Evolutionary conservation across 2,113 vertebrate genomes (phyloP), one percentile per base, ranked within the genome.

Genomic region (Manacus vitellinus): DNA sequence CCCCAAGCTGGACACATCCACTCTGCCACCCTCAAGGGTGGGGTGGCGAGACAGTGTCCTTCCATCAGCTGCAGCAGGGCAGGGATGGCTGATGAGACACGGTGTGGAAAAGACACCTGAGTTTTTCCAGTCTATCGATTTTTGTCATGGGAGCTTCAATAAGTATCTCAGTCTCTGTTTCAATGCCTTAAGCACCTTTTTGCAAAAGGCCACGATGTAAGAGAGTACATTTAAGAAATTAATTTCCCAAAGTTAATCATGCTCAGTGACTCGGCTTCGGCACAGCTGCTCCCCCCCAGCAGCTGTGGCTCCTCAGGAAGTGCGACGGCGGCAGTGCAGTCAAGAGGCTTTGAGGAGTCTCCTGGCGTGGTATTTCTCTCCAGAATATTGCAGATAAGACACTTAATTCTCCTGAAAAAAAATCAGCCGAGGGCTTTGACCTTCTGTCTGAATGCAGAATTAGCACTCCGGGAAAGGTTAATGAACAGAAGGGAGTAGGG

Each of bases 391-490:
- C 25, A 37, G 68, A 75, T 22, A 78, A 85, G 86, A 35, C 67
- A 35, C 71, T 85, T 46, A 22, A 56, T 44, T 81, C 72, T 85
- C 21, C 27, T 47, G 35, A 43, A 46, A 88, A 79, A 63, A 80
- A 43, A 11, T 58, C 87, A 71, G 58, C 65, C 73, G n/a, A 96
- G 92, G 74, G 88, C 91, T 94, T 65, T 94, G 93, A 92, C 91
- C 88, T 96, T 95, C 27, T 85, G 25, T 43, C 39, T 37, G 81
- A 92, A 30, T 73, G 3, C 9, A 7, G 87, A 84, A 93, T 81
- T 68, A 95, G 92, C 85, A 44, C 85, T 91, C 51, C 1, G 8
- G 56, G n/a, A 96, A 95, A 96, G 92, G 95, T 95, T 95, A 95
- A 94, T 87, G 95, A 82, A 75, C 62, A 43, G 75, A 39, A 55